Percentiles rank a stretch among this genome's conserved stretches.
Conservation (phyloP, 2,888 invertebrate genomes). For the Pammene aurita region DNA sequence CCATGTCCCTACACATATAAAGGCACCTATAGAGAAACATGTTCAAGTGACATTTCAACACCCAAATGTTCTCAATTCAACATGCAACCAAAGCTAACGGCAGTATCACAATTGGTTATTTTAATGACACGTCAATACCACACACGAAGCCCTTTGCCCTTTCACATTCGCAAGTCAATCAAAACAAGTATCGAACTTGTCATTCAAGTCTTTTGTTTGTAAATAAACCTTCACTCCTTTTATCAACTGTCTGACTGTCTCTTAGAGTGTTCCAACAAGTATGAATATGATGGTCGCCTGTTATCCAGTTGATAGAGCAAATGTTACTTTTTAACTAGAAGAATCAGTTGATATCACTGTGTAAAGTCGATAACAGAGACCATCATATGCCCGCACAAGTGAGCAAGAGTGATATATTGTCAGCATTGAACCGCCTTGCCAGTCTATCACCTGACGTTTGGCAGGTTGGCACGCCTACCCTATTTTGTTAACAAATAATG, state of each 20-base stretch:
- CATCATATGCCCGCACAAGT: neutral
- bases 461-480: slow-evolving; percentile 46
- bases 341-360: too few relatives aligned
- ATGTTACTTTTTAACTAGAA: too few relatives aligned
- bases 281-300: too few relatives aligned
- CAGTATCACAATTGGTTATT: slow-evolving; percentile 5
- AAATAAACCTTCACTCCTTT: slow-evolving; percentile 46
- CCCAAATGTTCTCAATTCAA: neutral
- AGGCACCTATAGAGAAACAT: neutral
- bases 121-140: slow-evolving; percentile 10
- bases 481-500: neutral
- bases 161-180: slow-evolving; percentile 25
- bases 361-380: neutral
- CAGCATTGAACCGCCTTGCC: slow-evolving; percentile 14
- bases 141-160: slow-evolving; percentile 14
- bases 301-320: too few relatives aligned
- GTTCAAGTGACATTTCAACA: slow-evolving; percentile 1
- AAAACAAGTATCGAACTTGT: slow-evolving; percentile 30
- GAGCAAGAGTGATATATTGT: slow-evolving; percentile 15
- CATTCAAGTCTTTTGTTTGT: slow-evolving; percentile 47
- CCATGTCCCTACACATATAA: too few relatives aligned
- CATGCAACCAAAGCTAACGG: neutral
- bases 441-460: slow-evolving; percentile 48
- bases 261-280: too few relatives aligned
- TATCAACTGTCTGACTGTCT: neutral